Conservation (phyloP, 1,140 invertebrate genomes). For the Tachypleus tridentatus region DNA sequence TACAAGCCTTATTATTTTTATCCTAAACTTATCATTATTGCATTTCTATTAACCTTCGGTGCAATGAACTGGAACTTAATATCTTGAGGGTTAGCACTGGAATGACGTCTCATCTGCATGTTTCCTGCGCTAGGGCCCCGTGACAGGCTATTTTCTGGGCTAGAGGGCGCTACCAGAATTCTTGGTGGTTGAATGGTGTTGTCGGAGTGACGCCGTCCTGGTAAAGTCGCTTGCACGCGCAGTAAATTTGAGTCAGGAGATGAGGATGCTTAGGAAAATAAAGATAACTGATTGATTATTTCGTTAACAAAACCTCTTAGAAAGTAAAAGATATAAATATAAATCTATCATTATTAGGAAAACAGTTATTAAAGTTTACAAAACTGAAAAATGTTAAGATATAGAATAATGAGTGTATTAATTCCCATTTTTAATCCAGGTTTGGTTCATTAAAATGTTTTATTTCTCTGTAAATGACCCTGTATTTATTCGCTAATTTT, state of each 20-base stretch:
- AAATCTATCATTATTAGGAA: not conserved
- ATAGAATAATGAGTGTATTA: too few species aligned
- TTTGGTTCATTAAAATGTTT: too few species aligned
- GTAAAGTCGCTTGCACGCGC: slow-evolving; percentile 59
- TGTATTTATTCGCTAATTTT: too few species aligned
- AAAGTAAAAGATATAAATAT: not conserved
- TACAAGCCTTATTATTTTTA: too few species aligned
- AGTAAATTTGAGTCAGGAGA: slow-evolving; percentile 74
- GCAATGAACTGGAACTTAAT: slow-evolving; percentile 13
- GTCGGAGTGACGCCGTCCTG: slow-evolving; percentile 70
- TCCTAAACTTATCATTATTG: too few species aligned
- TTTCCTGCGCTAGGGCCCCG: slow-evolving; percentile 10
- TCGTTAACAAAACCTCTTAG: not conserved
- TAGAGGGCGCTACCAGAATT: slow-evolving; percentile 33
- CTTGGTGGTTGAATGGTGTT: slow-evolving; percentile 74
- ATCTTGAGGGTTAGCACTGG: slow-evolving; percentile 20
- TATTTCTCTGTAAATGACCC: too few species aligned
- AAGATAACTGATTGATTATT: not conserved
- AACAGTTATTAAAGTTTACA: not conserved
- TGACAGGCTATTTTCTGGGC: slow-evolving; percentile 17
- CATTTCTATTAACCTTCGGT: not conserved
- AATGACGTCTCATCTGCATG: slow-evolving; percentile 22
- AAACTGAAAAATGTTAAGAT: too few species aligned
- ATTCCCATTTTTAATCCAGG: too few species aligned
- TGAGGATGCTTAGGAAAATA: slow-evolving; percentile 45